Evolutionary conservation across 2,888 invertebrate genomes (phyloP).

Genomic region (Apocheima hispidaria): DNA sequence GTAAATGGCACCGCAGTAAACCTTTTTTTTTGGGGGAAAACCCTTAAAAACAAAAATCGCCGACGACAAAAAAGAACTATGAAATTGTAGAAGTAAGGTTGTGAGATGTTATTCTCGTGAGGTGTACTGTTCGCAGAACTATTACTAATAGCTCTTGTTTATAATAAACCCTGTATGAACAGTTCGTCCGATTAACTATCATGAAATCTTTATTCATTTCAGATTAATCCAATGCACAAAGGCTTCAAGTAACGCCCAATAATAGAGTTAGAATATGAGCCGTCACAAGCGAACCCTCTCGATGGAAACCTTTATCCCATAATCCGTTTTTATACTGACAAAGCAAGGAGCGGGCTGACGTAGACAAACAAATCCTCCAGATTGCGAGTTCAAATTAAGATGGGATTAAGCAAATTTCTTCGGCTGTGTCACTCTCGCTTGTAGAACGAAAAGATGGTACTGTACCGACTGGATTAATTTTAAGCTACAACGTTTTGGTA

Average conservation of each 20-base stretch:
- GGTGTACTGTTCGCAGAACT: too few relatives aligned
- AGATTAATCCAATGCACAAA: conserved; percentile 17
- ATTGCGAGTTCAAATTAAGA: conserved; percentile 75
- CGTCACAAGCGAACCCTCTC: conserved; percentile 53
- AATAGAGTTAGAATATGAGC: conserved; percentile 62
- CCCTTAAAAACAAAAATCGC: too few relatives aligned
- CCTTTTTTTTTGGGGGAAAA: too few relatives aligned
- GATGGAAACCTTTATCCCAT: conserved; percentile 59
- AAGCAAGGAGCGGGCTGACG: conserved; percentile 64
- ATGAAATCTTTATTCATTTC: conserved; percentile 4
- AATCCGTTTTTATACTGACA: conserved; percentile 76
- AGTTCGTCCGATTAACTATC: not conserved
- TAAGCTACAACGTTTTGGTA: conserved; percentile 28
- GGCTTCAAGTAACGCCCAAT: conserved; percentile 46
- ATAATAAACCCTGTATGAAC: not conserved
- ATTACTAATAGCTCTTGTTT: too few relatives aligned
- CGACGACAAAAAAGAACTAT: too few relatives aligned
- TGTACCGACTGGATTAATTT: conserved; percentile 43
- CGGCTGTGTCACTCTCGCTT: conserved; percentile 57
- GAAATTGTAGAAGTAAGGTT: too few relatives aligned
- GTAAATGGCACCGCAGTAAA: too few relatives aligned
- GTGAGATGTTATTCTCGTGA: too few relatives aligned
- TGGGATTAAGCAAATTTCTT: conserved; percentile 71
- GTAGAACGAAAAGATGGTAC: conserved; percentile 49
- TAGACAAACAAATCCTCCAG: conserved; percentile 70